Percentiles rank a stretch among this genome's conserved stretches.
phyloP scores from a whole-genome alignment of 2,113 vertebrate genomes.

The Halcyon senegalensis region DNA sequence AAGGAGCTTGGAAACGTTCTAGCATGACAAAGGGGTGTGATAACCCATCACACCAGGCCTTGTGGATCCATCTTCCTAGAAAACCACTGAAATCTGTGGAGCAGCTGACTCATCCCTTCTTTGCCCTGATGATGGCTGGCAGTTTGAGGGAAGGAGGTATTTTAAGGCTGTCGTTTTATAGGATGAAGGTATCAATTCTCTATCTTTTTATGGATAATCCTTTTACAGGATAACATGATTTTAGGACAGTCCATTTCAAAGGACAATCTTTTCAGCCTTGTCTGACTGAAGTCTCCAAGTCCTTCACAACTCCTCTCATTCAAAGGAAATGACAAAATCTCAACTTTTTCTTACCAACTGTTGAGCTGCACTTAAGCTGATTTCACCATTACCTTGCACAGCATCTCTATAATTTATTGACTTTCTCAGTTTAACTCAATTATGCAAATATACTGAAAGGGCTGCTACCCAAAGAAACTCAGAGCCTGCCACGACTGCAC shows the following conservation, averaged over 20 bases:
- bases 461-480: not conserved
- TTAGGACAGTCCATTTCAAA: slow-evolving; percentile 20
- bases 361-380: not conserved
- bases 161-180: not conserved
- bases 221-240: slow-evolving; percentile 17
- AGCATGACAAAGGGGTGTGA: not conserved
- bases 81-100: not conserved
- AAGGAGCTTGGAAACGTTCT: not conserved
- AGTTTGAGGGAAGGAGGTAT: not conserved
- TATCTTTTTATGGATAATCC: slow-evolving; percentile 1
- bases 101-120: not conserved
- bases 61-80: not conserved
- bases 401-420: not conserved
- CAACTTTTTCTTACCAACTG: not conserved
- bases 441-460: not conserved
- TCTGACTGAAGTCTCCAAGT: not conserved
- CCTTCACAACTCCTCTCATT: not conserved
- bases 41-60: not conserved
- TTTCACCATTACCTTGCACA: not conserved
- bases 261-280: not conserved
- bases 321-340: not conserved
- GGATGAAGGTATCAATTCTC: slow-evolving; percentile 18
- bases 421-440: not conserved
- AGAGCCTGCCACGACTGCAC: not conserved
- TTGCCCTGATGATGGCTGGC: not conserved